phyloP scores from a whole-genome alignment of 2,113 vertebrate genomes.

The Grammomys dolichurus region DNA sequence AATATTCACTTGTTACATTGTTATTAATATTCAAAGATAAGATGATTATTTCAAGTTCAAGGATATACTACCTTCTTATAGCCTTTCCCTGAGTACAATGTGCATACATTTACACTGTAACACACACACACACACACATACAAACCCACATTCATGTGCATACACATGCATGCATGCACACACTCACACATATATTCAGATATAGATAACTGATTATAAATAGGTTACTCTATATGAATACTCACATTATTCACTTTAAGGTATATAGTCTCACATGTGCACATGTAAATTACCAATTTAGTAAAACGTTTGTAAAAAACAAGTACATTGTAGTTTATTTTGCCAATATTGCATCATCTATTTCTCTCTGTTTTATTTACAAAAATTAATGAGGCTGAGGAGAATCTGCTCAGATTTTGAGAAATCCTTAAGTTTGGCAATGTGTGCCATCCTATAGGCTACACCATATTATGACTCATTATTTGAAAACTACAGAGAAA shows the following conservation, averaged over 20 bases:
- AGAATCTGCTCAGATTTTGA: conserved; percentile 25
- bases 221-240: not conserved
- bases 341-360: not conserved
- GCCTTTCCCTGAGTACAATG: not conserved
- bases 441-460: conserved; percentile 60
- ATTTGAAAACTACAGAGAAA: conserved; percentile 51
- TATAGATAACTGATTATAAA: not conserved
- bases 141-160: not conserved
- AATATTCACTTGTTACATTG: conserved; percentile 71
- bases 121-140: not conserved
- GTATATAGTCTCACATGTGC: not conserved
- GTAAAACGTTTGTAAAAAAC: not conserved
- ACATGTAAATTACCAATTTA: conserved; percentile 33
- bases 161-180: not conserved
- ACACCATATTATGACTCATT: conserved; percentile 47
- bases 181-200: not conserved
- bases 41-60: conserved; percentile 65
- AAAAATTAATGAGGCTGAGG: conserved; percentile 53
- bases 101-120: not conserved
- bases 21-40: conserved; percentile 50
- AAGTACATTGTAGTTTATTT: not conserved
- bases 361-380: conserved; percentile 28
- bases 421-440: conserved; percentile 7
- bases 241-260: conserved; percentile 17
- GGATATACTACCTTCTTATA: conserved; percentile 1